phyloP scores from a whole-genome alignment of 1,140 invertebrate species.

The Odontomachus brunneus region DNA sequence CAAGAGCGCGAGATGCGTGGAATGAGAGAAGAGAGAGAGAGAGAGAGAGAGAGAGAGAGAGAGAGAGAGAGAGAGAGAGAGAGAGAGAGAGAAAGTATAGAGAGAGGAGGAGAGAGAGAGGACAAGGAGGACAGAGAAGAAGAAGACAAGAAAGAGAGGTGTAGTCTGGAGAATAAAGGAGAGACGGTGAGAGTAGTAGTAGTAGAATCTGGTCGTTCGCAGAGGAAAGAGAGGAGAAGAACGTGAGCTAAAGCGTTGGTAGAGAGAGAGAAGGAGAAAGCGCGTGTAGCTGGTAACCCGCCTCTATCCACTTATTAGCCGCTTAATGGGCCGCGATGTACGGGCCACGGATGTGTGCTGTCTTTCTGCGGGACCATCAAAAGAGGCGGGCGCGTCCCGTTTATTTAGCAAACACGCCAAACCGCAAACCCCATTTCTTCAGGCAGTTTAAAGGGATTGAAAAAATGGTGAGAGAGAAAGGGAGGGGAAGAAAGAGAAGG shows the following conservation, averaged over 20 bases:
- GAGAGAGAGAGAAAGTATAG: conserved; percentile 1
- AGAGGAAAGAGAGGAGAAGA: not conserved
- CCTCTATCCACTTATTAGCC: conserved; percentile 76
- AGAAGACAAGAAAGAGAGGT: not conserved
- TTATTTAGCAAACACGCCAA: conserved; percentile 75
- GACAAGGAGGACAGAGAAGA: conserved; percentile 18
- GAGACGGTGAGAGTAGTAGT: conserved; percentile 6
- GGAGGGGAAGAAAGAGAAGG: not conserved
- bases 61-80: conserved; percentile 7
- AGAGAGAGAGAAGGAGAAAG: not conserved
- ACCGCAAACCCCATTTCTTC: conserved; percentile 73
- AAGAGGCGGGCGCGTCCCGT: conserved; percentile 69
- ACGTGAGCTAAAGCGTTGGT: not conserved
- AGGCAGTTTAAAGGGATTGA: conserved; percentile 66
- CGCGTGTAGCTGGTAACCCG: conserved; percentile 73
- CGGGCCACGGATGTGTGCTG: conserved; percentile 64
- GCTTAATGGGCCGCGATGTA: conserved; percentile 75
- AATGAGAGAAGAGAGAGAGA: not conserved
- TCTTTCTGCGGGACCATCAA: conserved; percentile 71
- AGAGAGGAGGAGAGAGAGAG: not conserved
- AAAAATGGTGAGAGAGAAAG: conserved; percentile 26
- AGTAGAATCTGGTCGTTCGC: not conserved
- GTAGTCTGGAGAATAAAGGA: not conserved
- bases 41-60: too few relatives aligned
- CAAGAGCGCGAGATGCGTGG: not conserved